Evolutionary conservation across 2,888 invertebrate genomes (phyloP), one percentile per base, ranked within the genome.

Genomic region (Disparrhopalites patrizii): DNA sequence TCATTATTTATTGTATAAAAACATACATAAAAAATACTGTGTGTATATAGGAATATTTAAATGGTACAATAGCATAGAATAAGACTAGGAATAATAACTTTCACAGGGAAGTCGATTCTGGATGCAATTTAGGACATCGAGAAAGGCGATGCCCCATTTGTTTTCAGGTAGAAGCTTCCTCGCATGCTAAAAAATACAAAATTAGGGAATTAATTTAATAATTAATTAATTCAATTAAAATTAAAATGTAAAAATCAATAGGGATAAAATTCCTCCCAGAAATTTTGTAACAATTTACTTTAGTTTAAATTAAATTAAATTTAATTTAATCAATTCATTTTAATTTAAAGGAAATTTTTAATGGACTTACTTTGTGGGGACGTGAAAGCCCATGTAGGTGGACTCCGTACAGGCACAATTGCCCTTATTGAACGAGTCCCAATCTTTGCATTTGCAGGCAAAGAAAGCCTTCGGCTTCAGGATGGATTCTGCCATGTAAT

Each of bases 401-500:
- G 40, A 50, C 7, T 66, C 55, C 5, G 10, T 10, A 47, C 71
- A 70, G 23, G 52, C 10, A 47, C 73, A 73, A 4, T 58, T 52
- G 18, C 67, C 54, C 23, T 52, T 68, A 10, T 68, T 69, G 27
- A 57, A 64, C 18, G 33, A 47, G 3, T 68, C 68, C 72, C 72
- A 74, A 38, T 30, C 65, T n/a, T 52, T 51, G 55, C 74, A 74
- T 56, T 68, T 67, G 57, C 74, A 74, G 15, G 67, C 65, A 10
- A 15, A n/a, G 57, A 72, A 74, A 1, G 60, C 65, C 5, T 15
- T 60, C 3, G 57, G 58, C 18, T 62, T 67, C 33, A 13, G 20
- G 15, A 71, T 58, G 20, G 72, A 70, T 54, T 71, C 70, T 0
- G 55, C 68, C 52, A 69, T 69, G 57, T 66, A 73, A n/a, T 66